Evolutionary conservation across 2,888 invertebrate species (phyloP).

Genomic region (Sialis fuliginosa): DNA sequence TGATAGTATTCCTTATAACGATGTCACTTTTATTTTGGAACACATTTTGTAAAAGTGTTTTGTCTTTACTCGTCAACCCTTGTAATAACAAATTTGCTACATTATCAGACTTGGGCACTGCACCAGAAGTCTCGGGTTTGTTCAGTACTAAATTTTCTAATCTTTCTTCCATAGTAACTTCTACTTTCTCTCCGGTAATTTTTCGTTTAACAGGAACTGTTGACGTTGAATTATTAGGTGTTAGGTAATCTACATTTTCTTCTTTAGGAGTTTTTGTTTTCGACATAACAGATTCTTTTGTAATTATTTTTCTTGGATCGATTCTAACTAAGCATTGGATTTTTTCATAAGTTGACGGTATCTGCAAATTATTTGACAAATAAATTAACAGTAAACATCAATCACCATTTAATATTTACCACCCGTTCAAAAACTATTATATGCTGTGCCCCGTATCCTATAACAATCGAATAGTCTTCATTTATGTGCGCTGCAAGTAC

Average conservation of each 20-base stretch:
- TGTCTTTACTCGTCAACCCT: constrained; percentile 73
- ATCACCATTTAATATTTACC: constrained; percentile 19
- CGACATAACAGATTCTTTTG: constrained; percentile 19
- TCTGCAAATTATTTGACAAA: constrained; percentile 11
- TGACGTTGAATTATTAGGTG: constrained; percentile 20
- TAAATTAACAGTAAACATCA: constrained; percentile 4
- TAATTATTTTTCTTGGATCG: constrained; percentile 20
- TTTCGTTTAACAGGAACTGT: constrained; percentile 19
- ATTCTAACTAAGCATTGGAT: constrained; percentile 28
- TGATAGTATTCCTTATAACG: constrained; percentile 56
- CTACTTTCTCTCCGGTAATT: constrained; percentile 22
- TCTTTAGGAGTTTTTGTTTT: constrained; percentile 25
- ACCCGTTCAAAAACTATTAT: constrained; percentile 39
- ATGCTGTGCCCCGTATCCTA: constrained; percentile 39
- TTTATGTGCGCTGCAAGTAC: constrained; percentile 28
- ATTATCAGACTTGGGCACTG: constrained; percentile 45
- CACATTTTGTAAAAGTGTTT: constrained; percentile 51
- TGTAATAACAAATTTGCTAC: constrained; percentile 66
- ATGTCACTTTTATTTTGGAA: constrained; percentile 44
- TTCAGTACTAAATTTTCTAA: constrained; percentile 62
- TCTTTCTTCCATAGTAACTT: constrained; percentile 69
- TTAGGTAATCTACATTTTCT: constrained; percentile 30
- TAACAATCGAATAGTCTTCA: constrained; percentile 26
- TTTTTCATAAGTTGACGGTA: constrained; percentile 20
- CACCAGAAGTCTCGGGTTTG: constrained; percentile 28